These are phyloP conservation scores for Sebastes baramenuke DNA, from an alignment of 2,797 vertebrate genomes.

Conservation along the genomic window DNA sequence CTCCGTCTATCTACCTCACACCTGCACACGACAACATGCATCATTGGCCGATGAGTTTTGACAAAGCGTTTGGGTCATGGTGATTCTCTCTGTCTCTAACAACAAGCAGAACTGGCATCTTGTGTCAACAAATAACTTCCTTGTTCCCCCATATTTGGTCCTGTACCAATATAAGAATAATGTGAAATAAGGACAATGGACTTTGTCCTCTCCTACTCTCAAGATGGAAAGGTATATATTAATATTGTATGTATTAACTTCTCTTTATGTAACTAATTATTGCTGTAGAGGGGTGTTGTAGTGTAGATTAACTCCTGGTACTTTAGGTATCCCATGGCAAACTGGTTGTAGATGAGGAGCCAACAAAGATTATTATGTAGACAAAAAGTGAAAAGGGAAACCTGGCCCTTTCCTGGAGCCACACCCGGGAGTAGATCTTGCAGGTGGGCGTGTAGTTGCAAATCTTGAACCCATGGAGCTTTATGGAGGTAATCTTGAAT, in stretches of 20 bases:
- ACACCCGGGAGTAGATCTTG: background rate
- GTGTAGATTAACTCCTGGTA: no score
- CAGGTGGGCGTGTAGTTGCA: no score
- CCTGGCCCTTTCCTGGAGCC: background rate
- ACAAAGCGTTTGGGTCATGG: background rate
- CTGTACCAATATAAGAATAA: background rate
- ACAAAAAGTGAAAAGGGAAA: background rate
- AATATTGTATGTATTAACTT: background rate
- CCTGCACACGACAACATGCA: background rate
- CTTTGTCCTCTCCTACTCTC: background rate
- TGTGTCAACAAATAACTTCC: background rate
- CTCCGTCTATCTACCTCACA: background rate
- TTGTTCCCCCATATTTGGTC: background rate
- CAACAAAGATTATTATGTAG: background rate
- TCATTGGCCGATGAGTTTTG: background rate
- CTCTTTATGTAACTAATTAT: background rate
- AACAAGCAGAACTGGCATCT: background rate
- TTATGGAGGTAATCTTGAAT: background rate
- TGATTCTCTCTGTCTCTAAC: background rate
- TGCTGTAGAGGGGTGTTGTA: background rate
- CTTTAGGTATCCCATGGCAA: background rate
- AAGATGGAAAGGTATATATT: background rate
- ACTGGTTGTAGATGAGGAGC: background rate
- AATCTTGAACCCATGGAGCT: background rate
- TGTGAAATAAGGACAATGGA: background rate